These are phyloP conservation scores for Leptarthrus brevirostris DNA, from an alignment of 2,888 invertebrate genomes.

Conservation along the genomic window DNA sequence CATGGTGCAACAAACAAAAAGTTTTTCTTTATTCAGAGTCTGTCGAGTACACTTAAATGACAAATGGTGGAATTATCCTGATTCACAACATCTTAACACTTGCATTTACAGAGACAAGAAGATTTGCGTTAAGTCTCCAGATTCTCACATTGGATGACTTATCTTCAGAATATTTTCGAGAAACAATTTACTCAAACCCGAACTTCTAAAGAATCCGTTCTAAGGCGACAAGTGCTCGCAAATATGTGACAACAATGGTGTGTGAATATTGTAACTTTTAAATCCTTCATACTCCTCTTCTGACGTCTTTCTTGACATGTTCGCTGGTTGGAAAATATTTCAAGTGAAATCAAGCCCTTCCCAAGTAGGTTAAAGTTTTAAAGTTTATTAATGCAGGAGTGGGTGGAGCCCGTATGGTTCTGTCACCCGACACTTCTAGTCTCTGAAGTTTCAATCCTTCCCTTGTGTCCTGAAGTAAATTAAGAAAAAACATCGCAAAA, in stretches of 20 bases:
- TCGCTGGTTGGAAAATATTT: neutral
- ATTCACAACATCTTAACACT: neutral
- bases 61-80: conserved; percentile 14
- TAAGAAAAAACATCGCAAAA: neutral
- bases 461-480: conserved; percentile 17
- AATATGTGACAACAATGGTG: no score
- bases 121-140: no score
- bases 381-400: conserved; percentile 26
- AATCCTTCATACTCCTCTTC: no score
- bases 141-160: no score
- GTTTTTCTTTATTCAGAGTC: neutral
- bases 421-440: conserved; percentile 7
- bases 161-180: no score
- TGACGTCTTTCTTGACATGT: no score
- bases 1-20: neutral
- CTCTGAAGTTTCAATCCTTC: neutral
- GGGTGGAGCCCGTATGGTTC: neutral
- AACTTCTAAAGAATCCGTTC: neutral
- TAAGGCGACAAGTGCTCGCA: no score
- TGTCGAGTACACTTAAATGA: conserved; percentile 13
- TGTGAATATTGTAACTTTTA: no score
- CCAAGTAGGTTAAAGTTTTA: conserved; percentile 9
- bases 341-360: conserved; percentile 4
- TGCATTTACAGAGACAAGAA: no score
- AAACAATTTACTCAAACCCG: conserved; percentile 3